Base-by-base conservation (phyloP, 23 tunicate genomes). In the Styela clava region DNA sequence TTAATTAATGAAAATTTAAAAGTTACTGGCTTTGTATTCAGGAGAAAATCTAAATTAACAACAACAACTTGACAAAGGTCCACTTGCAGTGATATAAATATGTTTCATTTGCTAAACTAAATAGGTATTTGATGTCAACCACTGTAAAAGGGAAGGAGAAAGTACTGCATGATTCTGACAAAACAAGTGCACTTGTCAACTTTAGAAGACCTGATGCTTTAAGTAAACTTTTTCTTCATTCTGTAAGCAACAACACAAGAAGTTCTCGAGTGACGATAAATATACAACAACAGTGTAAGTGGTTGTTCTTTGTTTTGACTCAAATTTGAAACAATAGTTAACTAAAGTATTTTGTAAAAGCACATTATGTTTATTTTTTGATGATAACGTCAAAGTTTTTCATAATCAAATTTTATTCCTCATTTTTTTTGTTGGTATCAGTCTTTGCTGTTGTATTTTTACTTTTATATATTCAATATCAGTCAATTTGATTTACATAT, bases 231-330 rank as follows among this genome's bases (percentile, higher is more conserved):
- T 44, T 76, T 1, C 52, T 76, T 36, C 44, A 76, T 52, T 36
- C 81, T 21, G 65, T 76, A 22, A 76, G 81, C 52, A 76, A 76
- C 37, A 29, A 76, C 81, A 76, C 81, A 29, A 25, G 65, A 2
- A 44, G 81, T 52, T 25, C 71, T 12, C 16, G n/a, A 67, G 71
- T 67, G 16, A 67, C 71, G 31, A 67, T 25, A 25, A 67, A 25
- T 67, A 29, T 67, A 1, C 56, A 44, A 44, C 56, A 44, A 44
- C 9, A 44, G 12, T 5, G 56, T 44, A 44, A 44, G 56, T 44
- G 56, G 56, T n/a, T 56, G 20, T 56, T 56, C 64, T 61, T 61
- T 61, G 63, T 21, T 61, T 61, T 61, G n/a, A 21, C 0, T 61
- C 1, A 61, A 61, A 21, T 21, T 61, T 61, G n/a, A 61, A 22